Conservation (phyloP, 2,113 vertebrate species). For the Prochilodus magdalenae region DNA sequence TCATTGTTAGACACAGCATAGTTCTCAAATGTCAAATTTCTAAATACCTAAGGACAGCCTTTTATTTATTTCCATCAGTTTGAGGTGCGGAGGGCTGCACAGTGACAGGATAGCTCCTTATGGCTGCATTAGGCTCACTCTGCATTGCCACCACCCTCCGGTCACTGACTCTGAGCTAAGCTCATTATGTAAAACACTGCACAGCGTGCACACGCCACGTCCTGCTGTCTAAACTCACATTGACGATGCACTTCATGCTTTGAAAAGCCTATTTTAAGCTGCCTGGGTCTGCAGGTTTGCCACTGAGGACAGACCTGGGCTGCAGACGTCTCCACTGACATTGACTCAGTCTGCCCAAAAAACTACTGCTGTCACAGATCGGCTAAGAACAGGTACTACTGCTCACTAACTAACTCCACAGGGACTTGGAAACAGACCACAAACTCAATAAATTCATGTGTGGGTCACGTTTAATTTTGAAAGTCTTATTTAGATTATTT, state of each 20-base stretch:
- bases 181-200: constrained; percentile 57
- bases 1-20: background rate
- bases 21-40: background rate
- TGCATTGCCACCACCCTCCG: constrained; percentile 9
- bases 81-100: background rate
- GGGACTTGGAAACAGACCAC: background rate
- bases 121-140: constrained; percentile 17
- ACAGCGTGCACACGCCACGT: constrained; percentile 27
- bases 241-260: constrained; percentile 61
- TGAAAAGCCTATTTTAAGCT: constrained; percentile 59
- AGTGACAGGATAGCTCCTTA: constrained; percentile 25
- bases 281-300: constrained; percentile 32
- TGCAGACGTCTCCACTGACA: constrained; percentile 51
- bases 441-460: background rate
- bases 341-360: constrained; percentile 31
- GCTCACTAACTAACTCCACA: background rate
- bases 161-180: constrained; percentile 37
- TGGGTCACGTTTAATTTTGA: background rate
- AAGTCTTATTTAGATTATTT: background rate
- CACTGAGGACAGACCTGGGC: constrained; percentile 50
- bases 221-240: constrained; percentile 50
- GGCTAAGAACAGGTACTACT: background rate
- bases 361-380: background rate
- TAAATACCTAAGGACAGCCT: background rate
- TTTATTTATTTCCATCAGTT: background rate